Conservation (phyloP, 2,888 invertebrate genomes). For the Chrysomela aeneicollis region DNA sequence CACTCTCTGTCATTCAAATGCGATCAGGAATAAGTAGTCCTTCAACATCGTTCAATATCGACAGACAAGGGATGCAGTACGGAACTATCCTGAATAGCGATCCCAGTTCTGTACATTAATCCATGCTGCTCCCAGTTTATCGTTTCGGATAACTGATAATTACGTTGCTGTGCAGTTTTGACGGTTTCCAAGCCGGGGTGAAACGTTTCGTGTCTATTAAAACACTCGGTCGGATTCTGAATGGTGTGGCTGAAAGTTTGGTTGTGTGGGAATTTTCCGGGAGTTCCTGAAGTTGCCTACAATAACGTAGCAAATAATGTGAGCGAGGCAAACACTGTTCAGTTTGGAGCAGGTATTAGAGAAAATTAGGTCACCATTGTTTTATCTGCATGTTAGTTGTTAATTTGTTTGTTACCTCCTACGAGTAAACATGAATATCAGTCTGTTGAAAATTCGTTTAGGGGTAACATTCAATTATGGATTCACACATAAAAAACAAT, state of each 20-base stretch:
- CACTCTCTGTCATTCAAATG: not conserved
- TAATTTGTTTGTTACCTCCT: too few relatives aligned
- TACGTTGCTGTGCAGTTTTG: not conserved
- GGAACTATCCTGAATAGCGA: conserved; percentile 6
- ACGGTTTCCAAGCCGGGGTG: not conserved
- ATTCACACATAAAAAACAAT: too few relatives aligned
- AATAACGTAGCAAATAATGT: not conserved
- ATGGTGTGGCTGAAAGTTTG: not conserved
- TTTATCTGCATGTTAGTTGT: not conserved
- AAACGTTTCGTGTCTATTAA: not conserved
- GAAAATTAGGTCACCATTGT: not conserved
- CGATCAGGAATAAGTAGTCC: not conserved
- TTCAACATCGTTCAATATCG: not conserved
- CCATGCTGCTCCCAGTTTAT: conserved; percentile 2
- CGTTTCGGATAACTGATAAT: conserved; percentile 1
- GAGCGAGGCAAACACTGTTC: not conserved
- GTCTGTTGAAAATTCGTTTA: too few relatives aligned
- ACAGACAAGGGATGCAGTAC: not conserved
- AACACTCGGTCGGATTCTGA: not conserved
- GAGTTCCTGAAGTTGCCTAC: not conserved
- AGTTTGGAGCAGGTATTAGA: not conserved
- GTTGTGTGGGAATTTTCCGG: not conserved
- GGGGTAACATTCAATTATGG: too few relatives aligned
- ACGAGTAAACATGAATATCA: too few relatives aligned
- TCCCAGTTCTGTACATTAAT: conserved; percentile 6